A percentile compares a stretch with the other conserved stretches of the same genome.
phyloP scores from a whole-genome alignment of 2,888 invertebrate species.

The Archaeoteleia sp. region DNA sequence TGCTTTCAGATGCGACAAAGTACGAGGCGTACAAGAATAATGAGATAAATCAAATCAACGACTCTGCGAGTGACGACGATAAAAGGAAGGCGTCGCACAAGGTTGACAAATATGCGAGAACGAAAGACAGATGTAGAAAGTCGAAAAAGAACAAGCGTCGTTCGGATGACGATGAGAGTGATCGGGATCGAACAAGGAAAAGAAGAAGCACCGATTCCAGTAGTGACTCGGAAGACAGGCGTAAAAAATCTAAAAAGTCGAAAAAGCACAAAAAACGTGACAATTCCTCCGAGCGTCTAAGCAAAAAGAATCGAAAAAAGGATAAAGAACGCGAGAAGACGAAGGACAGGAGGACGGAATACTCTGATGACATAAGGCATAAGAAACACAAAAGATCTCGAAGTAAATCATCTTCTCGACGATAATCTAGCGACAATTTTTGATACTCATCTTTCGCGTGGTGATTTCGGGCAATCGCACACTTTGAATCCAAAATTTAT shows the following conservation, averaged over 20 bases:
- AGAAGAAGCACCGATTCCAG: slow-evolving; percentile 56
- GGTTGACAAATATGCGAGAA: slow-evolving; percentile 40
- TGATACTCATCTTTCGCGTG: too few relatives aligned
- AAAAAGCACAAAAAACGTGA: slow-evolving; percentile 72
- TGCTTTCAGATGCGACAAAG: slow-evolving; percentile 80
- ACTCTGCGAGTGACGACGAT: slow-evolving; percentile 52
- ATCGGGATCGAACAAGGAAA: slow-evolving; percentile 56
- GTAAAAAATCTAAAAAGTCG: slow-evolving; percentile 70
- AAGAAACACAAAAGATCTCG: slow-evolving; percentile 61
- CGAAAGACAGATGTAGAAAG: slow-evolving; percentile 45
- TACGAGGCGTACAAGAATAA: slow-evolving; percentile 82
- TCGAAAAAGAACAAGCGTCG: slow-evolving; percentile 54
- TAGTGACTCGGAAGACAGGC: slow-evolving; percentile 56
- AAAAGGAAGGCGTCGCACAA: slow-evolving; percentile 54
- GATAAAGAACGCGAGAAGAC: slow-evolving; percentile 78
- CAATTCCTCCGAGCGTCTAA: slow-evolving; percentile 72
- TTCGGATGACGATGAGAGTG: slow-evolving; percentile 27
- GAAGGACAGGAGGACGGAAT: slow-evolving; percentile 74
- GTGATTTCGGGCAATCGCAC: too few relatives aligned
- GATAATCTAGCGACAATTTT: too few relatives aligned
- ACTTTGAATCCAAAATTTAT: too few relatives aligned
- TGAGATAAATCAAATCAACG: slow-evolving; percentile 73
- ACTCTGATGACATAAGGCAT: slow-evolving; percentile 76
- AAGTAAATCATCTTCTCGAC: too few relatives aligned
- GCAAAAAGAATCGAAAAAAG: slow-evolving; percentile 78